phyloP scores from a whole-genome alignment of 2,888 invertebrate genomes.

The Pherbina coryleti region DNA sequence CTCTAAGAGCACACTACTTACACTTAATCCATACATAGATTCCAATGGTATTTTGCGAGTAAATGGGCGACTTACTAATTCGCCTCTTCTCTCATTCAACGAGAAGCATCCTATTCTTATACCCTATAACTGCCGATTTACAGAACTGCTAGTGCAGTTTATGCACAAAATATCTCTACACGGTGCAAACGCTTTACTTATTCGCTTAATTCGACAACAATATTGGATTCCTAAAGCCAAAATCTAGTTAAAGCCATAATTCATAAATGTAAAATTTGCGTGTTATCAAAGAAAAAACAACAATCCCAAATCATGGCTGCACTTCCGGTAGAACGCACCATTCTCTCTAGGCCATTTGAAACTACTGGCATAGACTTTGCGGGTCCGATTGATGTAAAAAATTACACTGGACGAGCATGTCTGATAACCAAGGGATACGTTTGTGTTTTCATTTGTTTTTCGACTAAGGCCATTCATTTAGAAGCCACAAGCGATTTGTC shows the following conservation, averaged over 20 bases:
- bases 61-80: constrained; percentile 19
- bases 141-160: not conserved
- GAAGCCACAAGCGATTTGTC: constrained; percentile 30
- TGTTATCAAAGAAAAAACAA: not conserved
- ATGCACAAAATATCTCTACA: not conserved
- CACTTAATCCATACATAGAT: constrained; percentile 38
- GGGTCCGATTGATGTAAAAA: constrained; percentile 3
- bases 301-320: not conserved
- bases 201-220: not conserved
- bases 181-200: not conserved
- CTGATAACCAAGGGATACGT: constrained; percentile 12
- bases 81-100: not conserved
- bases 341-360: not conserved
- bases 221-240: not conserved
- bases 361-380: not conserved
- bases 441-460: constrained; percentile 22
- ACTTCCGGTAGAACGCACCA: not conserved
- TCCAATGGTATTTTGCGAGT: constrained; percentile 12
- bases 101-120: constrained; percentile 30
- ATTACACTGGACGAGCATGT: constrained; percentile 7
- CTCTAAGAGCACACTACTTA: constrained; percentile 12
- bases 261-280: constrained; percentile 17
- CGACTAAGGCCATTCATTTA: constrained; percentile 33
- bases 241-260: not conserved
- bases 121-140: not conserved